Conservation (phyloP, 2,888 invertebrate species). For the Tillus elongatus region DNA sequence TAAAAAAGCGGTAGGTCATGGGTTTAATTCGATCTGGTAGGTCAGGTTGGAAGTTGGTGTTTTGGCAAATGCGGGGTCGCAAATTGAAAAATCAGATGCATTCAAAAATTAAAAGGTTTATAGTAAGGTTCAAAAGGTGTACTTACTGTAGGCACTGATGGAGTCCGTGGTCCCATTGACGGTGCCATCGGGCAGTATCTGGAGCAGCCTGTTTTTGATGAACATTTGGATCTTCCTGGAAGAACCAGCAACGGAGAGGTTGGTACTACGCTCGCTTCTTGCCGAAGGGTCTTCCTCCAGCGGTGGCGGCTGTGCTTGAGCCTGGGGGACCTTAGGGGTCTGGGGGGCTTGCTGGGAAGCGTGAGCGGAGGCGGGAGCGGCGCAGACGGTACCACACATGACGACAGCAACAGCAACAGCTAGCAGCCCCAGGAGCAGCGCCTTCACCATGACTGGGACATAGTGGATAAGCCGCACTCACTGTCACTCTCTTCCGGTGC, state of each 20-base stretch:
- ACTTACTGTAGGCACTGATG: conserved; percentile 79
- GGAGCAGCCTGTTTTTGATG: conserved; percentile 74
- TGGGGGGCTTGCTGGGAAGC: conserved; percentile 14
- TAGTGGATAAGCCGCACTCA: conserved; percentile 37
- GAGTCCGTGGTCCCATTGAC: conserved; percentile 76
- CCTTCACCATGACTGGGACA: conserved; percentile 45
- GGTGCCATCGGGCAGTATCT: conserved; percentile 74
- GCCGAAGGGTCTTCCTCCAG: conserved; percentile 35
- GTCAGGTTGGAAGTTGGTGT: no score
- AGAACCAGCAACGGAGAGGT: conserved; percentile 70
- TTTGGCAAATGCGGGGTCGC: conserved; percentile 2
- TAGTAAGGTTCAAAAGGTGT: conserved; percentile 13
- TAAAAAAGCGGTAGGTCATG: no score
- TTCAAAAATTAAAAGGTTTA: not conserved
- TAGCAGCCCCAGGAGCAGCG: conserved; percentile 42
- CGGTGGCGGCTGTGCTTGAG: conserved; percentile 28
- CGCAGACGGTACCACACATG: conserved; percentile 38
- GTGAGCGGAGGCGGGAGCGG: conserved; percentile 31
- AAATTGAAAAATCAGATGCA: not conserved
- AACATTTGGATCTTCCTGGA: conserved; percentile 74
- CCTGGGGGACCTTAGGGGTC: conserved; percentile 16
- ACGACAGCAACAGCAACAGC: conserved; percentile 32
- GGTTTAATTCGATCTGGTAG: no score
- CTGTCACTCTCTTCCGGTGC: conserved; percentile 35
- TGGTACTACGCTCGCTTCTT: conserved; percentile 65